Percentiles rank a stretch among this genome's conserved stretches.
These are phyloP conservation scores for Holacanthella duospinosa DNA, from an alignment of 2,888 invertebrate species.

Conservation along the genomic window DNA sequence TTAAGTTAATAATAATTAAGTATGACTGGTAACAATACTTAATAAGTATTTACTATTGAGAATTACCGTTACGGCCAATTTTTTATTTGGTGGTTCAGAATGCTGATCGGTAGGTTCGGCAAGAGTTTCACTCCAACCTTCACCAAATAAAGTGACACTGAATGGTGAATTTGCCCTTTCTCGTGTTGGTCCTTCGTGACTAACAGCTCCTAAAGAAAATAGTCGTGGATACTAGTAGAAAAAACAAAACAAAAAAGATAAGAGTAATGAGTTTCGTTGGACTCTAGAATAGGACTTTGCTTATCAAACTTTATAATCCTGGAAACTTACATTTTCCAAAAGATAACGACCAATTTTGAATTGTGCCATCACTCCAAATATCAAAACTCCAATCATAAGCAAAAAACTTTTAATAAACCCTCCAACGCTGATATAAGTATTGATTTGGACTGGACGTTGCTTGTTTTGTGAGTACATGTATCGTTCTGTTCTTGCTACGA, in stretches of 20 bases:
- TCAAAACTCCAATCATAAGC: conserved; percentile 48
- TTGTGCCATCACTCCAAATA: conserved; percentile 54
- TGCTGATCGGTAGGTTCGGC: conserved; percentile 50
- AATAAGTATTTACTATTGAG: no score
- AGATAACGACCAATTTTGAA: conserved; percentile 54
- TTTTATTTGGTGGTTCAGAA: conserved; percentile 52
- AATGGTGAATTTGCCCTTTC: conserved; percentile 55
- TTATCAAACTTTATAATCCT: no score
- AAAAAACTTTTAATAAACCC: conserved; percentile 48
- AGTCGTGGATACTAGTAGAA: conserved; percentile 52
- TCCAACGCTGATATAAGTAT: conserved; percentile 56
- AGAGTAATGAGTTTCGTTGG: no score
- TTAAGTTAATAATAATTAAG: background rate
- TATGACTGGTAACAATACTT: no score
- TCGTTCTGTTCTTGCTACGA: conserved; percentile 71
- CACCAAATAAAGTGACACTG: conserved; percentile 41
- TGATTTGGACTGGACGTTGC: conserved; percentile 65
- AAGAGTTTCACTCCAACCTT: conserved; percentile 63
- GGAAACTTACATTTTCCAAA: conserved; percentile 52
- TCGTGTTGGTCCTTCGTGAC: conserved; percentile 50
- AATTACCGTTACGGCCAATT: conserved; percentile 53
- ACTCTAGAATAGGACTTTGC: no score
- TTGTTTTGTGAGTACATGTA: conserved; percentile 56
- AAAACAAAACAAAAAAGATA: background rate
- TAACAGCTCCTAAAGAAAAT: conserved; percentile 61